These are phyloP conservation scores for Archips xylosteana DNA, from an alignment of 2,888 invertebrate genomes.

Conservation along the genomic window DNA sequence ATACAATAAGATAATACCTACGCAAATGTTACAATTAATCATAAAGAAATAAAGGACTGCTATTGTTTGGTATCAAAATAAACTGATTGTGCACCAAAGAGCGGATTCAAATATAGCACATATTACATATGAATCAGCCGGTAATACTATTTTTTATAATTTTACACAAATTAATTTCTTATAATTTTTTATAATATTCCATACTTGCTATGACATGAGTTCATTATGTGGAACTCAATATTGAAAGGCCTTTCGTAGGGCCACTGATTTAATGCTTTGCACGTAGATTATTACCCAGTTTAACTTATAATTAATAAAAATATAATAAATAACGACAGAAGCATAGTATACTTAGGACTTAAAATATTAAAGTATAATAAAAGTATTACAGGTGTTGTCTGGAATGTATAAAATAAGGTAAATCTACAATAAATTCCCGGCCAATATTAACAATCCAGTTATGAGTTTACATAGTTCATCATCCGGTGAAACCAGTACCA, in stretches of 20 bases:
- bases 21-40: neutral
- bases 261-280: conserved; percentile 3
- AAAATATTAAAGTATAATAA: conserved; percentile 8
- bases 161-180: neutral
- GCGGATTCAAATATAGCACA: neutral
- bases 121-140: neutral
- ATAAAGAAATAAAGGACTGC: neutral
- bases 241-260: neutral
- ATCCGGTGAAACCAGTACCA: neutral
- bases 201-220: neutral
- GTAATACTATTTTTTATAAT: neutral
- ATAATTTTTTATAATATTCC: neutral
- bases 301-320: conserved; percentile 3
- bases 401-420: conserved; percentile 29
- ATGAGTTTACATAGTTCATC: neutral
- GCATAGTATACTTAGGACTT: neutral
- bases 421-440: conserved; percentile 1
- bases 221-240: neutral
- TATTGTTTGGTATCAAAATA: neutral
- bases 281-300: neutral
- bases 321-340: neutral
- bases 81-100: neutral
- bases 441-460: neutral
- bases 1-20: conserved; percentile 6
- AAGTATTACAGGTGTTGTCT: conserved; percentile 6